phyloP scores from a whole-genome alignment of 2,888 invertebrate genomes.

The Noctua fimbriata region DNA sequence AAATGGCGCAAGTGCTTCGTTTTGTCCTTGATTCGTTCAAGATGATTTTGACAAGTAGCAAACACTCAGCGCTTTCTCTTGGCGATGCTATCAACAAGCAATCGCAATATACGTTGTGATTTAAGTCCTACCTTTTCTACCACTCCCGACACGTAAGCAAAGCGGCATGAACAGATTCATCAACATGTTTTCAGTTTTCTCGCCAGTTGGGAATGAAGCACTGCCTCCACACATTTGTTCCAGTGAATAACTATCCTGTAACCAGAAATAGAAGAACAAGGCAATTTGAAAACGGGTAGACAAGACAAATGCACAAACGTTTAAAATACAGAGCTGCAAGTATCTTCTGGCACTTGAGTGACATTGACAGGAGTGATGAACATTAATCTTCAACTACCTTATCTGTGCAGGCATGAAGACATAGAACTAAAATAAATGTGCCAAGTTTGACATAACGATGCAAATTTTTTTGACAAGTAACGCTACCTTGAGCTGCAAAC shows the following conservation, averaged over 20 bases:
- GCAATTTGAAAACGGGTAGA: not conserved
- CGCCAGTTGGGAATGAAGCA: constrained; percentile 96
- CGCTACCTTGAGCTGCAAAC: too few species aligned
- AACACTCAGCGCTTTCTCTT: not conserved
- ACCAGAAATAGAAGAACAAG: not conserved
- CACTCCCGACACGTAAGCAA: constrained; percentile 98
- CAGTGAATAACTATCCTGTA: constrained; percentile 95
- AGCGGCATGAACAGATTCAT: constrained; percentile 99
- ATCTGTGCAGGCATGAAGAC: too few species aligned
- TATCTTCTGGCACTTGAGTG: not conserved
- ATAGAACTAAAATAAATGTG: too few species aligned
- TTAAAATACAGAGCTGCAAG: not conserved
- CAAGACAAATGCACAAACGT: not conserved
- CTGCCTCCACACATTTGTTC: constrained; percentile 99
- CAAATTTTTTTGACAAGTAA: too few species aligned
- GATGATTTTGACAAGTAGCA: too few species aligned
- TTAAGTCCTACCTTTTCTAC: constrained; percentile 94
- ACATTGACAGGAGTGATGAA: not conserved
- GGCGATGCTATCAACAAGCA: not conserved
- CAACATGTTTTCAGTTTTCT: constrained; percentile 98
- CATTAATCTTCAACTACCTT: not conserved
- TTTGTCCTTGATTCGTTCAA: too few species aligned
- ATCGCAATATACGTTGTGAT: not conserved
- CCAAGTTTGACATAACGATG: too few species aligned
- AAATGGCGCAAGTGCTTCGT: not conserved